Evolutionary conservation across 92 coral and sea anemone species (phyloP), one percentile per base, ranked within the genome.

Genomic region (Zoanthus sansibaricus): DNA sequence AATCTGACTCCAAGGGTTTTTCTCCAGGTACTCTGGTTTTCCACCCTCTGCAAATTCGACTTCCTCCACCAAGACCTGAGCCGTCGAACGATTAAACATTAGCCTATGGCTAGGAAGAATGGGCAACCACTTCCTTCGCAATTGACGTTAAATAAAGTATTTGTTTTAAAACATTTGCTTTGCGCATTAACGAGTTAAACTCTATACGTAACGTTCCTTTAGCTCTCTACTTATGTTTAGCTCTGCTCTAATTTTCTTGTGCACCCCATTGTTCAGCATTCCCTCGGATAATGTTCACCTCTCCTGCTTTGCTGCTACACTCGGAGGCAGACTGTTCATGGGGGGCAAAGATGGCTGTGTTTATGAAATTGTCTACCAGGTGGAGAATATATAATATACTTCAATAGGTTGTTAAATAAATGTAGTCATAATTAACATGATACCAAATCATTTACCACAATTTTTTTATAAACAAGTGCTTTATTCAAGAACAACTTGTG

Each of bases 301-400:
- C 84, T 82, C 97, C n/a, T 91, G 99, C n/a, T 83, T 95, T 62
- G 91, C 94, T 42, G 98, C 98, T 3, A 94, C 98, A 18, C 72
- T 93, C 71, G 77, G 75, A 20, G 99, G 99, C 66, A 84, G 99
- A 54, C 90, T 97, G 16, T 97, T 97, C 73, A 89, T 93, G 42
- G 98, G 99, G 42, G 99, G 99, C 33, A 95, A 93, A 76, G 98
- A 97, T 86, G 98, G 97, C 47, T 95, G 95, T 91, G 92, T 97
- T 1, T 95, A 97, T 91, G 99, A 97, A 77, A 88, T 97, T 86
- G 94, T 91, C 78, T 97, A 97, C 82, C 99, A 97, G 99, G 99
- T 97, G 72, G 13, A 64, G 71, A n/a, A 48, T 12, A 62, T 7
- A 9, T 1, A 11, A 69, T 25, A 25, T 25, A 30, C 18, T 9